Evolutionary conservation across 2,797 vertebrate species (phyloP).

Genomic region (Furcifer pardalis): DNA sequence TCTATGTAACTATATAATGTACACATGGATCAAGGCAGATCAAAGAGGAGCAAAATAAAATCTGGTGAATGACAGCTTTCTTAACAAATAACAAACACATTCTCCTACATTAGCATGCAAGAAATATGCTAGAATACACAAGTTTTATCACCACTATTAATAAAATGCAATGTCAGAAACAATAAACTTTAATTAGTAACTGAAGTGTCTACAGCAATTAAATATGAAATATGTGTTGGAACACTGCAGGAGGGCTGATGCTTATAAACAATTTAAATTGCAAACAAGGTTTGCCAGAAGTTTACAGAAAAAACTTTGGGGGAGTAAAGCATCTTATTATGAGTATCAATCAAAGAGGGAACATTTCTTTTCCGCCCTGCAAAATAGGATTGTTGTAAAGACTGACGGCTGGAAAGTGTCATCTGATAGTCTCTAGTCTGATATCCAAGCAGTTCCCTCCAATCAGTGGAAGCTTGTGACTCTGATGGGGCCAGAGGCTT

Average conservation of each 20-base stretch:
- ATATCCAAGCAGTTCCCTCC: not conserved
- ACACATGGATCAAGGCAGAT: not conserved
- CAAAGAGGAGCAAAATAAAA: not conserved
- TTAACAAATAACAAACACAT: conserved; percentile 13
- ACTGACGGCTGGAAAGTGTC: not conserved
- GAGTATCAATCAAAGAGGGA: not conserved
- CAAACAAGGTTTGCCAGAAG: conserved; percentile 70
- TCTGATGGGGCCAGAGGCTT: too few species aligned
- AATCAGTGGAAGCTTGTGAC: too few species aligned
- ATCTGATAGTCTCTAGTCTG: not conserved
- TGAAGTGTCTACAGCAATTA: conserved; percentile 77
- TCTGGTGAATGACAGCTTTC: conserved; percentile 8
- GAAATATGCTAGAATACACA: conserved; percentile 51
- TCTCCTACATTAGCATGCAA: conserved; percentile 48
- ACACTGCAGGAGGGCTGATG: conserved; percentile 72
- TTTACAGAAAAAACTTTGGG: conserved; percentile 70
- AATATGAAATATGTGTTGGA: conserved; percentile 76
- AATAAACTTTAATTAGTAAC: conserved; percentile 81
- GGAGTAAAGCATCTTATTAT: conserved; percentile 45
- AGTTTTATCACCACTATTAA: conserved; percentile 72
- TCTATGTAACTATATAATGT: not conserved
- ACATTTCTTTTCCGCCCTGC: not conserved
- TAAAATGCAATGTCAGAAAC: conserved; percentile 77
- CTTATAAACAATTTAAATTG: conserved; percentile 76
- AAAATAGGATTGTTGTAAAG: not conserved